phyloP scores from a whole-genome alignment of 2,888 invertebrate genomes.

The Tanaodytes sp. region DNA sequence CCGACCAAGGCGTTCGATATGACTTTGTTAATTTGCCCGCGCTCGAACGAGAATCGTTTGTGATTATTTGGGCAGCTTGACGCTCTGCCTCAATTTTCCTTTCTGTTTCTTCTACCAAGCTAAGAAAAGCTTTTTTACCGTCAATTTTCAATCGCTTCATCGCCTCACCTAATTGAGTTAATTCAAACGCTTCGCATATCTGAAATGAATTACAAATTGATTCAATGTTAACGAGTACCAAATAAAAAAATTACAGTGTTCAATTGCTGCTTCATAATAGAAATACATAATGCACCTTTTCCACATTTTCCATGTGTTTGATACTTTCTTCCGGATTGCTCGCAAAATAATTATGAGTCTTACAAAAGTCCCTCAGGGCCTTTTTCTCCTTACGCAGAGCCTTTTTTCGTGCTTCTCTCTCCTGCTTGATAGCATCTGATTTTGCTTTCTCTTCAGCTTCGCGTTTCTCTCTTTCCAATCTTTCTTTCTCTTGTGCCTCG shows the following conservation, averaged over 20 bases:
- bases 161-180: constrained; percentile 82
- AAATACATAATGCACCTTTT: too few relatives aligned
- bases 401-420: constrained; percentile 89
- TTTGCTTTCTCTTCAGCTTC: constrained; percentile 88
- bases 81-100: constrained; percentile 85
- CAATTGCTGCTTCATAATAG: too few relatives aligned
- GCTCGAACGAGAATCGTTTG: constrained; percentile 57
- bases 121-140: constrained; percentile 80
- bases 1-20: constrained; percentile 80
- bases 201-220: too few relatives aligned
- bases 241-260: too few relatives aligned
- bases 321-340: constrained; percentile 82
- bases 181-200: constrained; percentile 83
- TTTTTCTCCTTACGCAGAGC: constrained; percentile 91
- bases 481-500: constrained; percentile 78
- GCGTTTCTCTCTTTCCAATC: constrained; percentile 82
- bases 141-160: constrained; percentile 81
- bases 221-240: too few relatives aligned
- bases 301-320: constrained; percentile 90
- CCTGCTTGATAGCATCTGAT: constrained; percentile 86
- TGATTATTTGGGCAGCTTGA: constrained; percentile 72
- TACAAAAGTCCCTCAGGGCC: constrained; percentile 83
- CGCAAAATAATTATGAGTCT: constrained; percentile 86
- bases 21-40: constrained; percentile 66
- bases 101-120: constrained; percentile 82